Base-by-base conservation (phyloP, 2,797 vertebrate genomes). In the Enteromius argenteus region DNA sequence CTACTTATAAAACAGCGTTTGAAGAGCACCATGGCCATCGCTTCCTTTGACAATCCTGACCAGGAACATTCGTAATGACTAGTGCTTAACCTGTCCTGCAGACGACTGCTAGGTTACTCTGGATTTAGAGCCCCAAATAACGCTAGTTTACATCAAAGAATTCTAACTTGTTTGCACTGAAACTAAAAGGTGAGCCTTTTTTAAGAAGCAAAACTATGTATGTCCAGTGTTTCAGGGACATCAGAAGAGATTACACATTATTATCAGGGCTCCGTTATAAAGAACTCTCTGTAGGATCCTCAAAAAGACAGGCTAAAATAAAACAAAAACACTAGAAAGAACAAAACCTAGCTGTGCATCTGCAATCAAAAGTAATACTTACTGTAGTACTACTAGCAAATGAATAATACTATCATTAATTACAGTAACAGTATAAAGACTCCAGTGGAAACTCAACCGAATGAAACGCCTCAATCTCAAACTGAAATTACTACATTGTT, bases 1-100 rank as follows among this genome's bases (percentile, higher is more conserved):
- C 94, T 94, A 93, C 93, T 58, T 66, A 92, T 94, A 89, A 84
- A 69, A 81, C 90, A 92, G 91, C 89, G 89, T 89, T 84, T 89
- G 66, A 89, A 89, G 89, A 94, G 91, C 92, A 94, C 90, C 87
- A 85, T 53, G 7, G 74, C 85, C 76, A 39, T 49, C 27, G 37
- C 56, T 78, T 75, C 64, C 56, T 49, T 79, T 30, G 32, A 37
- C 62, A 88, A 86, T 80, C 84, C 84, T 53, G 73, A 53, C 19
- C n/a, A 84, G 79, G 69, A 88, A 85, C 78, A 82, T 81, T 78
- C 51, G 84, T 46, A 30, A 74, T 11, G 32, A 83, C 85, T 84
- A 80, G 19, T 7, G n/a, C 74, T 77, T 44, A 19, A 62, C 56
- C 37, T 6, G 32, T 27, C 7, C 32, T 17, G 39, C 75, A 62